These are phyloP conservation scores for Acridotheres tristis DNA, from an alignment of 2,797 vertebrate genomes.

Conservation along the genomic window DNA sequence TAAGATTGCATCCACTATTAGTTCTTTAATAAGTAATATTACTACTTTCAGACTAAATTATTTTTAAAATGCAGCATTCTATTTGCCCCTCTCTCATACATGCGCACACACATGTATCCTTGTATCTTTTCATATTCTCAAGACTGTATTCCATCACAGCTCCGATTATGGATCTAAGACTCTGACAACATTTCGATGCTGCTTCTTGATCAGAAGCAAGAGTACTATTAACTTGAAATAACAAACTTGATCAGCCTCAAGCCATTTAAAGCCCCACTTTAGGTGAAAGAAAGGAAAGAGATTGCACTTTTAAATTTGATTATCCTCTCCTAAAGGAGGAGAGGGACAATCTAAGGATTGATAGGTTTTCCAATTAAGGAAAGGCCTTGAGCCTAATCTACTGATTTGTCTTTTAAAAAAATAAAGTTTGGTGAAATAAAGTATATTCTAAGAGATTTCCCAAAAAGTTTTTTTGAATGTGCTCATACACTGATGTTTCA, in stretches of 20 bases:
- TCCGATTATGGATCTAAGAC: neutral
- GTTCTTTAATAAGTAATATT: neutral
- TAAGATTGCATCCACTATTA: neutral
- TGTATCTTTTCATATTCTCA: neutral
- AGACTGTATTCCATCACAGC: neutral
- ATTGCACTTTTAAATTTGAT: neutral
- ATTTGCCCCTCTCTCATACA: neutral
- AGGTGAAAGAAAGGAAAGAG: neutral
- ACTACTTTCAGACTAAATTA: neutral
- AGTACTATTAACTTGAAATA: neutral
- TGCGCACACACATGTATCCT: accelerated
- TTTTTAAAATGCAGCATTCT: neutral
- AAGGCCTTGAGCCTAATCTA: neutral
- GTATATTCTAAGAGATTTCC: neutral
- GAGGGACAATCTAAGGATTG: neutral
- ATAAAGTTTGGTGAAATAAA: neutral
- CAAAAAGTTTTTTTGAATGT: neutral
- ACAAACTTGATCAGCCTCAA: neutral
- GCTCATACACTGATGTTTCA: neutral
- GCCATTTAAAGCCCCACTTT: neutral
- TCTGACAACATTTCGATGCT: neutral
- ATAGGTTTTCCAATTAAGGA: neutral
- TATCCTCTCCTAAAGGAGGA: neutral
- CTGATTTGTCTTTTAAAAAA: neutral
- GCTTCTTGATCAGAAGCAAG: neutral